Percentiles rank a stretch among this genome's conserved stretches.
phyloP scores from a whole-genome alignment of 2,113 vertebrate genomes.

The Pipa parva region DNA sequence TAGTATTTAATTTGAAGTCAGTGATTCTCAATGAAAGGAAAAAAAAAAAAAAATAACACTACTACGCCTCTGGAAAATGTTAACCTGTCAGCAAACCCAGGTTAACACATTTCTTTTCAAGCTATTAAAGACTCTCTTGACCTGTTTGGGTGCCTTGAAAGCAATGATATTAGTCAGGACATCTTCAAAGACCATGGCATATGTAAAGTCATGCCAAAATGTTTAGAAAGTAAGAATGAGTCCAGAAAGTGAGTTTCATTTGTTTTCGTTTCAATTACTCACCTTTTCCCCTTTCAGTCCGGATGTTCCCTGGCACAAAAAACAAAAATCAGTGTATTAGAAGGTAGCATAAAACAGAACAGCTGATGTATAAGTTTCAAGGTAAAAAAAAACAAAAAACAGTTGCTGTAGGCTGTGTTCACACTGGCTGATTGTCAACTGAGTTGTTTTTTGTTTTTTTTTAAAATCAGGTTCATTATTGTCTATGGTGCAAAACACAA shows the following conservation, averaged over 20 bases:
- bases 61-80: neutral
- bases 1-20: too few relatives aligned
- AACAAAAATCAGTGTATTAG: neutral
- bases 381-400: too few relatives aligned
- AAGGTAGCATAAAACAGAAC: too few relatives aligned
- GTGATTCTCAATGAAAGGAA: too few relatives aligned
- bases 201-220: neutral
- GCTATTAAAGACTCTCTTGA: neutral
- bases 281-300: slow-evolving; percentile 21
- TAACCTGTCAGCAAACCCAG: neutral
- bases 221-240: neutral
- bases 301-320: slow-evolving; percentile 10
- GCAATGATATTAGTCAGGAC: neutral
- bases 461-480: too few relatives aligned
- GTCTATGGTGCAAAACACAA: too few relatives aligned
- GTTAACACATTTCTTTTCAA: neutral
- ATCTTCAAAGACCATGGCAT: neutral
- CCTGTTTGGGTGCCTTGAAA: neutral
- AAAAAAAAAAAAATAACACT: too few relatives aligned
- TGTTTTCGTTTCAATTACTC: neutral
- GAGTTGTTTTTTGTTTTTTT: too few relatives aligned
- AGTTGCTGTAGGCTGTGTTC: too few relatives aligned
- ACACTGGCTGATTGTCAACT: too few relatives aligned
- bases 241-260: neutral
- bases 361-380: too few relatives aligned